Evolutionary conservation across 2,113 vertebrate species (phyloP).

Genomic region (Pachycephala philippinensis): DNA sequence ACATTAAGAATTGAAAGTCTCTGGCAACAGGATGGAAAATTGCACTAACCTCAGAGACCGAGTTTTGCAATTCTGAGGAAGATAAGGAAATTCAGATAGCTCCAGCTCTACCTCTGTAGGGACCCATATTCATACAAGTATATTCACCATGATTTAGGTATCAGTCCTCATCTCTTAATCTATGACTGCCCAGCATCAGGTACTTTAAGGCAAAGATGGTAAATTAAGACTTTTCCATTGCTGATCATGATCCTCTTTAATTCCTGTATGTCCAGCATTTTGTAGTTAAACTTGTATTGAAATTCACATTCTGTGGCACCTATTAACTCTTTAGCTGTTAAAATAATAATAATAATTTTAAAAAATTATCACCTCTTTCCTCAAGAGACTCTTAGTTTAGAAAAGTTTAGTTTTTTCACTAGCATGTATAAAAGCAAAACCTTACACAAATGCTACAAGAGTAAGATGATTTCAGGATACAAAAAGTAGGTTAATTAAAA

Average conservation of each 20-base stretch:
- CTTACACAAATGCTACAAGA: background rate
- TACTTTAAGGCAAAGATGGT: background rate
- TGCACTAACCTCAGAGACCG: background rate
- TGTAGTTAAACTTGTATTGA: background rate
- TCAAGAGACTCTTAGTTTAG: background rate
- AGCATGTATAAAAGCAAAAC: background rate
- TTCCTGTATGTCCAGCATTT: background rate
- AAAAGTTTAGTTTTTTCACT: background rate
- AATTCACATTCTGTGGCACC: background rate
- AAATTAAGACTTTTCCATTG: background rate
- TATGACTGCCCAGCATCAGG: background rate
- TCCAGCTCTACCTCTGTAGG: background rate
- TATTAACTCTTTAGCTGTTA: background rate
- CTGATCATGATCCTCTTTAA: background rate
- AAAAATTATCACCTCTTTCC: background rate
- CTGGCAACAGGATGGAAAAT: background rate
- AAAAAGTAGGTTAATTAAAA: constrained; percentile 67
- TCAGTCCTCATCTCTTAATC: background rate
- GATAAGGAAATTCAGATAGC: background rate
- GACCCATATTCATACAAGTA: background rate
- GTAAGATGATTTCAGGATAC: background rate
- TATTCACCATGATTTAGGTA: background rate
- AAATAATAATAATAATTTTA: background rate
- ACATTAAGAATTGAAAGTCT: background rate
- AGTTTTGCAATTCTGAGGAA: background rate